Conservation (phyloP, 2,888 invertebrate species). For the Melanchra persicariae region DNA sequence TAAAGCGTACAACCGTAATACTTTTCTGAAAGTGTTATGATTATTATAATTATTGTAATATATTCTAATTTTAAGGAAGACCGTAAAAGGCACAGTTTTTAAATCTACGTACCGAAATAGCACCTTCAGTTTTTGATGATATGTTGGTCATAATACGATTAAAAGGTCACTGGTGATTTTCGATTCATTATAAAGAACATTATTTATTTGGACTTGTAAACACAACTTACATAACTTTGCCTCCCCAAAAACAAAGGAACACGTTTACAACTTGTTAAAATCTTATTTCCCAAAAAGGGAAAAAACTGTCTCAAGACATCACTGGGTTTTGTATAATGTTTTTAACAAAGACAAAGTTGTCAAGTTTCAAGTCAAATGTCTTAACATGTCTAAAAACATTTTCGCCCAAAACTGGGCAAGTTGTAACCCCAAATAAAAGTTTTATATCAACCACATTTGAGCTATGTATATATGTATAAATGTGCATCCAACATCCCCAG, state of each 20-base stretch:
- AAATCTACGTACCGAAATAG: slow-evolving; percentile 74
- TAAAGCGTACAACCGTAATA: slow-evolving; percentile 90
- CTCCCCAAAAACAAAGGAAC: slow-evolving; percentile 9
- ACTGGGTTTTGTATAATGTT: not conserved
- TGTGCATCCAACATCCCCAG: slow-evolving; percentile 51
- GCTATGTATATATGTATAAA: slow-evolving; percentile 36
- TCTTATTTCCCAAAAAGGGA: not conserved
- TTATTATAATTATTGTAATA: slow-evolving; percentile 68
- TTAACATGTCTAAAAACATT: slow-evolving; percentile 1
- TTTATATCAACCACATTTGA: slow-evolving; percentile 29
- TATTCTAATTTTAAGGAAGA: slow-evolving; percentile 81
- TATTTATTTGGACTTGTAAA: not conserved
- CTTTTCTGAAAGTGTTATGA: slow-evolving; percentile 77
- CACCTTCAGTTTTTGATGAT: slow-evolving; percentile 73
- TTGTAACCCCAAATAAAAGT: slow-evolving; percentile 20
- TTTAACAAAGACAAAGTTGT: slow-evolving; percentile 19
- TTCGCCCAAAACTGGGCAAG: slow-evolving; percentile 7
- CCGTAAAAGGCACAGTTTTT: slow-evolving; percentile 80
- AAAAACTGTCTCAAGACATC: not conserved
- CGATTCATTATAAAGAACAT: slow-evolving; percentile 18
- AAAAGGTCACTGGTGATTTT: slow-evolving; percentile 64
- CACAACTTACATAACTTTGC: slow-evolving; percentile 35
- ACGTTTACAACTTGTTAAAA: not conserved
- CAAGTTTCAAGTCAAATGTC: not conserved
- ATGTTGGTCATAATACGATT: slow-evolving; percentile 52